Base-by-base conservation (phyloP, 2,113 vertebrate genomes). In the Onychostoma macrolepis region DNA sequence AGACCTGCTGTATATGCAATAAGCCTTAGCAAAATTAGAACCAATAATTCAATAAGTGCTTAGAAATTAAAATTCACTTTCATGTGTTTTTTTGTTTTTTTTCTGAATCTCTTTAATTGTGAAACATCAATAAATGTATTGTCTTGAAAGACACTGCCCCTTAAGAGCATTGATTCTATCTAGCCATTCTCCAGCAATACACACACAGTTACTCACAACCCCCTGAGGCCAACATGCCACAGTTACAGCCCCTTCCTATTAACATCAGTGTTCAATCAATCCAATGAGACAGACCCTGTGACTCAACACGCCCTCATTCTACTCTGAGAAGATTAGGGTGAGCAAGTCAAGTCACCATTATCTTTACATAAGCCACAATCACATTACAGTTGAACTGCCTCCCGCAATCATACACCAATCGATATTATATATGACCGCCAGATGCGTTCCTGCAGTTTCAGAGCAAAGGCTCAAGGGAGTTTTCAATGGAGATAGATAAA, bases 361-460 rank as follows among this genome's bases (percentile, higher is more conserved):
- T 38, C 82, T 84, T 84, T 84, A 84, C 82, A 84, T 84, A 84
- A 84, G 69, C 82, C 82, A 74, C 82, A 84, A 84, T 84, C 82
- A 74, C 82, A 58, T 84, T 74, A 84, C 58, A 82, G 80, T 82
- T 43, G 38, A 82, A 43, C 50, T 74, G 69, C 69, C 82, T 84
- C 48, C 48, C 30, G 9, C 82, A 84, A 74, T 84, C 69, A 84
- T 74, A 26, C 69, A 41, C 82, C 69, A 48, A 56, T 84, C 82
- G 48, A 84, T 84, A 84, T 84, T 74, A 74, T n/a, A 26, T 58
- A 67, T 63, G 58, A 65, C 24, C 21, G 4, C 48, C 21, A 84
- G 48, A 74, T 74, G 82, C 21, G 56, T 38, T 67, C 67, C 63
- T 26, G 48, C 48, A 41, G 82, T 58, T 78, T 78, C 26, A 13